A percentile compares a stretch with the other conserved stretches of the same genome.
Evolutionary conservation across 1,140 invertebrate species (phyloP).

Genomic region (Euwallacea similis): DNA sequence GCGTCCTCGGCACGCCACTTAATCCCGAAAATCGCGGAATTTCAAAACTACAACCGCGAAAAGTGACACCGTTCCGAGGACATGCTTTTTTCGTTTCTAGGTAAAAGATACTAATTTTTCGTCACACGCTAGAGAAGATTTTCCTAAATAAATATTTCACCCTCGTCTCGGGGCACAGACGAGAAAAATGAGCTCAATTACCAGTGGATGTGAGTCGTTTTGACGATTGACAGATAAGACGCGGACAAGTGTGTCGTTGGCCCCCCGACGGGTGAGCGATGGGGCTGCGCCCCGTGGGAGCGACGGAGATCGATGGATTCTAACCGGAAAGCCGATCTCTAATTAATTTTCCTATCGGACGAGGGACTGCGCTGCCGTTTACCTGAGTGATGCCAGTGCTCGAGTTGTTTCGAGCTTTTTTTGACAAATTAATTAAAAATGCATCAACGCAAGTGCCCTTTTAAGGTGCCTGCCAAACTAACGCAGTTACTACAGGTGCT

Average conservation of each 20-base stretch:
- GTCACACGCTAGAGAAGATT: too few species aligned
- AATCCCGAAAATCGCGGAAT: constrained; percentile 14
- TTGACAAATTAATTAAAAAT: too few species aligned
- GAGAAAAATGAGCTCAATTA: constrained; percentile 19
- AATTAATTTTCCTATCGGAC: constrained; percentile 18
- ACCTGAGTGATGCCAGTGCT: background rate
- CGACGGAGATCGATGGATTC: constrained; percentile 19
- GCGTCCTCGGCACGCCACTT: constrained; percentile 2
- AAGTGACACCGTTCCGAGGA: constrained; percentile 20
- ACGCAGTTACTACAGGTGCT: too few species aligned
- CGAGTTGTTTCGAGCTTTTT: too few species aligned
- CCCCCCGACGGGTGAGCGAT: constrained; percentile 24
- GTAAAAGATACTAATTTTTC: constrained; percentile 12
- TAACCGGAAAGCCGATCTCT: constrained; percentile 1
- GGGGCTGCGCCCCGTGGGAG: constrained; percentile 25
- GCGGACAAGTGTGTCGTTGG: constrained; percentile 25
- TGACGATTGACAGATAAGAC: constrained; percentile 28
- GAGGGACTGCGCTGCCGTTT: background rate
- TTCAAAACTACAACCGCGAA: constrained; percentile 18
- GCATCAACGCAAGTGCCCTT: too few species aligned
- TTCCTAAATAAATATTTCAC: background rate
- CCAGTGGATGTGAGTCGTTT: constrained; percentile 8
- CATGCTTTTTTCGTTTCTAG: constrained; percentile 2
- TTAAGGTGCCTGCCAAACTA: too few species aligned
- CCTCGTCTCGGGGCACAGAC: background rate